A percentile compares a stretch with the other conserved stretches of the same genome.
Conservation (phyloP, 1,140 invertebrate species). For the Sminthurides bifidus region DNA sequence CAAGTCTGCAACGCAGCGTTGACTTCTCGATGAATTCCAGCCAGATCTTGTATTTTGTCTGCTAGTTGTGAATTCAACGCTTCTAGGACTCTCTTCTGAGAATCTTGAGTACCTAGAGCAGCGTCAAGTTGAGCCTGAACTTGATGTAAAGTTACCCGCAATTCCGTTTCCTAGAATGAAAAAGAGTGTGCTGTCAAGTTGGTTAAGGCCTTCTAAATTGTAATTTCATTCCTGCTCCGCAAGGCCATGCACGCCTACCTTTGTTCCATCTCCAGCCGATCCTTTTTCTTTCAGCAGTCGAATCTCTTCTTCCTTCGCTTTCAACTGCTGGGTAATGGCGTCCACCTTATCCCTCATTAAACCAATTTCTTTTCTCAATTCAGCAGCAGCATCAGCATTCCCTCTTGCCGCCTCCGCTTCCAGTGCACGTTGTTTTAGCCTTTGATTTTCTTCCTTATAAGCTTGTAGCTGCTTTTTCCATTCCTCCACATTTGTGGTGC, state of each 20-base stretch:
- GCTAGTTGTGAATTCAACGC: conserved; percentile 71
- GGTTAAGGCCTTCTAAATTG: not conserved
- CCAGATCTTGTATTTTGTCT: conserved; percentile 70
- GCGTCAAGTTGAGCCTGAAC: conserved; percentile 74
- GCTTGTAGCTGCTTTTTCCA: conserved; percentile 93
- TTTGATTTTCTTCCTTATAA: conserved; percentile 89
- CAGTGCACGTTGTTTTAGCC: conserved; percentile 65
- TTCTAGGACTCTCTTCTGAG: conserved; percentile 69
- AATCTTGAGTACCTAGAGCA: conserved; percentile 64
- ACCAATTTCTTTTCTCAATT: conserved; percentile 48
- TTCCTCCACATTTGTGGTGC: conserved; percentile 93
- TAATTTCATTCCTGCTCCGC: not conserved
- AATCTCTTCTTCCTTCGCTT: conserved; percentile 65
- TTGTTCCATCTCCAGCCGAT: conserved; percentile 13
- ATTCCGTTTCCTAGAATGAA: conserved; percentile 51
- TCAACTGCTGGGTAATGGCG: conserved; percentile 52
- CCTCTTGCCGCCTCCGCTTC: conserved; percentile 60
- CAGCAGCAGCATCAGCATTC: conserved; percentile 39
- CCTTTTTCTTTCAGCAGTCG: conserved; percentile 27
- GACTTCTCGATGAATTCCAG: conserved; percentile 70
- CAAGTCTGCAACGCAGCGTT: conserved; percentile 63
- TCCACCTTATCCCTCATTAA: conserved; percentile 59
- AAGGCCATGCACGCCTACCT: conserved; percentile 16
- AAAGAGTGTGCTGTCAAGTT: no score
- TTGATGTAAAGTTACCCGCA: conserved; percentile 46